Evolutionary conservation across 2,888 invertebrate species (phyloP).

Genomic region (Sicus ferrugineus): DNA sequence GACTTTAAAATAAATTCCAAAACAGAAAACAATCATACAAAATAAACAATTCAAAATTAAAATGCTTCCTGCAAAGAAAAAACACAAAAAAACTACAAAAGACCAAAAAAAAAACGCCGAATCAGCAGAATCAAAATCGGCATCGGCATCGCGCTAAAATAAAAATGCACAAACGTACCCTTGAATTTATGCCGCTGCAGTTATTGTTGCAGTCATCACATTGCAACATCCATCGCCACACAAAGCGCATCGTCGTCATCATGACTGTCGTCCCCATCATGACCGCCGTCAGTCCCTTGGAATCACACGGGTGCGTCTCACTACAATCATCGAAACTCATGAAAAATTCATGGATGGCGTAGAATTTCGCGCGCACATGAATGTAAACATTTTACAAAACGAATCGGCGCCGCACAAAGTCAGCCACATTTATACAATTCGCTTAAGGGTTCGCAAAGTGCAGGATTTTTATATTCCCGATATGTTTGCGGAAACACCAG

Average conservation of each 20-base stretch:
- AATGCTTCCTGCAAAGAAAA: background rate
- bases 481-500: too few species aligned
- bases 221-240: too few species aligned
- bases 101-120: conserved; percentile 31
- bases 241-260: background rate
- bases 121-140: conserved; percentile 35
- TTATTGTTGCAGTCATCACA: background rate
- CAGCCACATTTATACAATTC: background rate
- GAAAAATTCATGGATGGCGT: conserved; percentile 27
- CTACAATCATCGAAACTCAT: conserved; percentile 21
- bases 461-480: too few species aligned
- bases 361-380: conserved; percentile 21
- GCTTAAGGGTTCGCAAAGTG: too few species aligned
- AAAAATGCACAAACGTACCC: background rate
- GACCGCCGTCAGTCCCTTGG: too few species aligned
- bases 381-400: background rate
- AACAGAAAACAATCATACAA: too few species aligned
- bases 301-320: background rate
- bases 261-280: background rate
- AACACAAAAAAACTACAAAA: background rate
- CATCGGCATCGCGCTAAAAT: background rate
- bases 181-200: background rate
- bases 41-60: too few species aligned
- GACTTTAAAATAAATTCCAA: too few species aligned
- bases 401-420: background rate